phyloP scores from a whole-genome alignment of 1,140 invertebrate species.

The Campodea augens region DNA sequence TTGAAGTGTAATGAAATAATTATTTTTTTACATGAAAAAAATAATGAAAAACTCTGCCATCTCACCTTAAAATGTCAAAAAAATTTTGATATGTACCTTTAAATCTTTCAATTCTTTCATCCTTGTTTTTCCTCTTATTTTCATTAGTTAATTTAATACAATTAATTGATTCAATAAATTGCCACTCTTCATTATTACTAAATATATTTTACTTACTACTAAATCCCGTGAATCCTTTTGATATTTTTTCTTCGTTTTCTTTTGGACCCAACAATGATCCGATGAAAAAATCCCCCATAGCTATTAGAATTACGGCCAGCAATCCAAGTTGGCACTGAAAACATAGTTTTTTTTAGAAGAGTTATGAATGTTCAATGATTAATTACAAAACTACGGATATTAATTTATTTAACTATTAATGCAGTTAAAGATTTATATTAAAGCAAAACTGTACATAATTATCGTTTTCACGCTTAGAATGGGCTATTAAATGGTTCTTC shows the following conservation, averaged over 20 bases:
- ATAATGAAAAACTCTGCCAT: too few species aligned
- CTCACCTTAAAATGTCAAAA: too few species aligned
- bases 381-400: constrained; percentile 3
- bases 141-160: not conserved
- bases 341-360: constrained; percentile 30
- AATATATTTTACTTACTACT: constrained; percentile 38
- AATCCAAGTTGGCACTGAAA: constrained; percentile 46
- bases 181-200: constrained; percentile 2
- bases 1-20: too few species aligned
- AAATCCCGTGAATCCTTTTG: constrained; percentile 70
- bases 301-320: constrained; percentile 40
- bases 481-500: too few species aligned
- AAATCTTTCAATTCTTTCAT: not conserved
- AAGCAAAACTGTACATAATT: too few species aligned
- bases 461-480: too few species aligned
- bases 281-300: constrained; percentile 77
- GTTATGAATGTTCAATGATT: constrained; percentile 38
- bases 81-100: too few species aligned
- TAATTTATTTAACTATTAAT: not conserved
- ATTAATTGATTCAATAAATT: not conserved
- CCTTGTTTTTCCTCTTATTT: not conserved
- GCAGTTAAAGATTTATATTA: not conserved
- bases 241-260: constrained; percentile 27
- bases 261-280: constrained; percentile 67
- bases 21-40: too few species aligned